Conservation (phyloP, 2,113 vertebrate genomes). For the Oceanites oceanicus region DNA sequence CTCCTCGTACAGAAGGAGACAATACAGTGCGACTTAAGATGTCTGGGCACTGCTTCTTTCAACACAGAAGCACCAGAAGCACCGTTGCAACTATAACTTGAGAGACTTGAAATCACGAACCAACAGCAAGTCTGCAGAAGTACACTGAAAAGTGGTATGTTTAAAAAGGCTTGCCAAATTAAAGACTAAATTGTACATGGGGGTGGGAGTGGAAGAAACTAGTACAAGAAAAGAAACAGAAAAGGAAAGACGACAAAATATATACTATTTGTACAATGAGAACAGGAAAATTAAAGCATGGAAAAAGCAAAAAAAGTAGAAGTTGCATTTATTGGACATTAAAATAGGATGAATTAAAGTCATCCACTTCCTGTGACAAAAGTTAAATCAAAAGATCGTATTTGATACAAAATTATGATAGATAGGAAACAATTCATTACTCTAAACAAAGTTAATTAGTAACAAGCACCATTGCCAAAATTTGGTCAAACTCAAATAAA, state of each 20-base stretch:
- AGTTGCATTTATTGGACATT: neutral
- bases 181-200: neutral
- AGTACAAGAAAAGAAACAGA: neutral
- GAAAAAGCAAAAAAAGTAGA: neutral
- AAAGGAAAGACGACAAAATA: neutral
- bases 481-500: neutral
- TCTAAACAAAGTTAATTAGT: neutral
- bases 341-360: neutral
- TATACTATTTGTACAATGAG: neutral
- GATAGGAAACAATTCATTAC: neutral
- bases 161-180: neutral
- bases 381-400: neutral
- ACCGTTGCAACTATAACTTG: neutral
- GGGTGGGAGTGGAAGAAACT: neutral
- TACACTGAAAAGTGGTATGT: rapidly evolving
- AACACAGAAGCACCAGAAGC: neutral
- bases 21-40: neutral
- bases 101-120: neutral
- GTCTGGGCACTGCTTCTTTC: neutral
- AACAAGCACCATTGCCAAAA: neutral
- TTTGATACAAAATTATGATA: neutral
- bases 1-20: neutral
- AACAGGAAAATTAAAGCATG: neutral
- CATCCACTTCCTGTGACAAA: neutral
- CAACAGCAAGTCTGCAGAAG: neutral